Evolutionary conservation across 1,140 invertebrate species (phyloP), one percentile per base, ranked within the genome.

Genomic region (Maconellicoccus hirsutus): DNA sequence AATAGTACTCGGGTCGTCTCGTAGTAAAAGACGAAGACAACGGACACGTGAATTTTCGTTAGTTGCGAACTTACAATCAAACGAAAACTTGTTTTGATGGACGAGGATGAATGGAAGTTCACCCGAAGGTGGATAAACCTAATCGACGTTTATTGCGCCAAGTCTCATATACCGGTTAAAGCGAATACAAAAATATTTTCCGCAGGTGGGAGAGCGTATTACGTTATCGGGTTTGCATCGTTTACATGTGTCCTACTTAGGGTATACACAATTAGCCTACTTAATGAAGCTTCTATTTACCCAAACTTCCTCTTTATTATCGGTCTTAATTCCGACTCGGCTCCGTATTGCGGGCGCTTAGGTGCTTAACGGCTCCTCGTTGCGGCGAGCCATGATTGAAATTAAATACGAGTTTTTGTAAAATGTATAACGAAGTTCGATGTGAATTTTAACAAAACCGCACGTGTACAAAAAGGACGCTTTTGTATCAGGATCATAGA

Each of bases 201-300:
- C 42, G 4, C 42, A 52, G 42, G 42, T 52, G 42, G 42, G 42
- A 52, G 42, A 52, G 42, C 6, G n/a, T 52, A 52, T 52, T 52
- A 52, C 42, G 42, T 52, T 52, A 52, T 52, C 42, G 10, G 29
- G 42, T 52, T 52, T 52, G 42, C 42, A 52, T 52, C 42, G 42
- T 52, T 52, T 52, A 52, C 42, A 52, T 52, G 42, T 16, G 42
- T 52, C 42, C 42, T 52, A 52, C 42, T 52, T 52, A 3, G 42
- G 12, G 29, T n/a, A 16, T 52, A 52, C 42, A 52, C 42, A 52
- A 52, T 52, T 52, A 52, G 42, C 42, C 42, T 52, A 52, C 42
- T 52, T 52, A 16, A 52, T 52, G n/a, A 52, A 52, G 42, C 42
- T 52, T 52, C 42, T 52, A 52, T 52, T 52, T 52, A 52, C n/a